Percentiles rank a stretch among this genome's conserved stretches.
Evolutionary conservation across 1,140 invertebrate genomes (phyloP).

Genomic region (Elysia chlorotica): DNA sequence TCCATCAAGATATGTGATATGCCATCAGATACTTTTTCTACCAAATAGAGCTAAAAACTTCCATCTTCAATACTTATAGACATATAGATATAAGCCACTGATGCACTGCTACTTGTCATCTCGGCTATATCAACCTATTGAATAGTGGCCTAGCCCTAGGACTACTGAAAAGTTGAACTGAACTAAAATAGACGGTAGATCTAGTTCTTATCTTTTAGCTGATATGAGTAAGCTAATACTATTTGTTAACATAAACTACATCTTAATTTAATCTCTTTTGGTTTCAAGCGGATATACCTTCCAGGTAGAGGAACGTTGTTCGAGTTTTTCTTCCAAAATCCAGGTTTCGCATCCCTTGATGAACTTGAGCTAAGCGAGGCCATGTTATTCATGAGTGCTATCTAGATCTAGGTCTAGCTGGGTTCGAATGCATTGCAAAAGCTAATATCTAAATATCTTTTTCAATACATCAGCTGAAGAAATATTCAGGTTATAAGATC

Average conservation of each 20-base stretch:
- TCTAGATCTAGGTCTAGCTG: too few species aligned
- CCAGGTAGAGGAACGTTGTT: constrained; percentile 46
- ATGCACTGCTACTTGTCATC: too few species aligned
- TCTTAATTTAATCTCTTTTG: too few species aligned
- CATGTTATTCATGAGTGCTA: constrained; percentile 5
- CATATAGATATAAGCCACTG: too few species aligned
- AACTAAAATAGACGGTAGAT: neutral
- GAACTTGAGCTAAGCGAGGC: constrained; percentile 26
- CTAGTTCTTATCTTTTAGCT: neutral
- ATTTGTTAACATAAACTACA: neutral
- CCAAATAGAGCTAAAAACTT: too few species aligned
- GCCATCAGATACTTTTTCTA: too few species aligned
- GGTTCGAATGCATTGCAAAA: too few species aligned
- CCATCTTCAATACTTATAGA: too few species aligned
- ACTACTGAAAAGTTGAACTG: neutral
- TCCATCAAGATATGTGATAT: too few species aligned
- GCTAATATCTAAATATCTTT: too few species aligned
- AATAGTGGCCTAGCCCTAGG: too few species aligned
- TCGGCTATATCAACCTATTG: too few species aligned
- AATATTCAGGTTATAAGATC: neutral
- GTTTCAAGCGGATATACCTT: constrained; percentile 30
- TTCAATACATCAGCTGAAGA: neutral
- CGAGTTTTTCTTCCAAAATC: constrained; percentile 47
- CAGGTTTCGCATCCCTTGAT: constrained; percentile 31
- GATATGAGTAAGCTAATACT: neutral